These are phyloP conservation scores for Plectrocnemia conspersa DNA, from an alignment of 1,140 invertebrate genomes.

Conservation along the genomic window DNA sequence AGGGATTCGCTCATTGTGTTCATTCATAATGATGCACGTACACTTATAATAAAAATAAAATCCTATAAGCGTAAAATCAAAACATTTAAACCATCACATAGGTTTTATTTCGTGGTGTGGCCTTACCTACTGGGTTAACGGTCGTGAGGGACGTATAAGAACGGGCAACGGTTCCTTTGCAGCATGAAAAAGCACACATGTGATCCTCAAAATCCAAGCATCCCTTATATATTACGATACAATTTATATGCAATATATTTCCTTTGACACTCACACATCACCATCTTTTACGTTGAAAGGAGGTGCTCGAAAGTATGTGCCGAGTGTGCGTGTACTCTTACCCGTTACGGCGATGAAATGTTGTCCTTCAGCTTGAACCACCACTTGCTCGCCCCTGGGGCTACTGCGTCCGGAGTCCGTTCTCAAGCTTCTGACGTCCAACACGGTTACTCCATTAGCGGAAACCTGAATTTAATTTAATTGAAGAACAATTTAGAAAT, in stretches of 20 bases:
- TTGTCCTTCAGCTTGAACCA: slow-evolving; percentile 27
- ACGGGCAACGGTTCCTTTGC: slow-evolving; percentile 32
- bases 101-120: too few relatives aligned
- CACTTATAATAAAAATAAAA: neutral
- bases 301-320: too few relatives aligned
- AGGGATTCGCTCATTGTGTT: neutral
- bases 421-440: slow-evolving; percentile 40
- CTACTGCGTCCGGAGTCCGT: slow-evolving; percentile 26
- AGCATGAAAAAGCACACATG: slow-evolving; percentile 28
- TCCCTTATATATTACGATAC: too few relatives aligned
- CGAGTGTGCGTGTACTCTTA: slow-evolving; percentile 11
- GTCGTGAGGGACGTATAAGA: slow-evolving; percentile 34
- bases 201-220: slow-evolving; percentile 2
- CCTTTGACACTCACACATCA: too few relatives aligned
- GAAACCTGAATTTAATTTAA: slow-evolving; percentile 39
- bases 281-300: too few relatives aligned
- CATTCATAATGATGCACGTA: neutral
- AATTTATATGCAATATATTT: too few relatives aligned
- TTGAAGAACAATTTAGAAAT: neutral
- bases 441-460: slow-evolving; percentile 40
- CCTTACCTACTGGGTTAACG: slow-evolving; percentile 33
- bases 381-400: slow-evolving; percentile 22
- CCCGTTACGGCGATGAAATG: slow-evolving; percentile 34
- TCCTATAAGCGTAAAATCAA: neutral
- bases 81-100: slow-evolving; percentile 1